A percentile compares a stretch with the other conserved stretches of the same genome.
phyloP scores from a whole-genome alignment of 2,888 invertebrate species.

The Oscheius sp. region DNA sequence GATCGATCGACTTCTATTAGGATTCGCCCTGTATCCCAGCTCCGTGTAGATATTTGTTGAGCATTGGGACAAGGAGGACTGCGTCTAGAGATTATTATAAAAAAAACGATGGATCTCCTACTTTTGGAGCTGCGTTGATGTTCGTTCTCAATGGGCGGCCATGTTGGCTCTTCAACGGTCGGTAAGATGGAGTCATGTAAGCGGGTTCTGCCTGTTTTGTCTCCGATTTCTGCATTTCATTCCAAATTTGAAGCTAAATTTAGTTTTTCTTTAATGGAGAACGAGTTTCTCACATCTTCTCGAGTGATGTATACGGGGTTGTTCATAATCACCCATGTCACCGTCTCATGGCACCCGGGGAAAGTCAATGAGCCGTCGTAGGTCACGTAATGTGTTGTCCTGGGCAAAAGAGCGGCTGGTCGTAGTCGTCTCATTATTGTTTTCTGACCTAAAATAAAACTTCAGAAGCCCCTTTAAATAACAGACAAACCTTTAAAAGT shows the following conservation, averaged over 20 bases:
- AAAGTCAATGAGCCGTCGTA: constrained; percentile 75
- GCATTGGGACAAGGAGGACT: constrained; percentile 49
- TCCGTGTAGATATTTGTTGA: constrained; percentile 69
- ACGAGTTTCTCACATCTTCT: constrained; percentile 83
- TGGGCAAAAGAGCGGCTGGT: constrained; percentile 87
- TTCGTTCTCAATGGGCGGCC: constrained; percentile 94
- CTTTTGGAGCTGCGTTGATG: constrained; percentile 83
- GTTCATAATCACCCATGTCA: constrained; percentile 97
- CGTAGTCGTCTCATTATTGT: constrained; percentile 87
- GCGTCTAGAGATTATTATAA: not conserved
- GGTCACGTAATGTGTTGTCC: constrained; percentile 93
- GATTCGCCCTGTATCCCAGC: constrained; percentile 71
- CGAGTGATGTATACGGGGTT: constrained; percentile 96
- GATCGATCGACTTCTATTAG: constrained; percentile 31
- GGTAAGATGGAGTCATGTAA: constrained; percentile 81
- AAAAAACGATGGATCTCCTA: constrained; percentile 5
- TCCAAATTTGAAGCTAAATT: constrained; percentile 70
- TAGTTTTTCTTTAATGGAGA: not conserved
- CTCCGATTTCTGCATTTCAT: constrained; percentile 70
- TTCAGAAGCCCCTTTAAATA: not conserved
- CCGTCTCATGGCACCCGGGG: constrained; percentile 93
- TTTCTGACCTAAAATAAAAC: constrained; percentile 45
- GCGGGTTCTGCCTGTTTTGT: constrained; percentile 60
- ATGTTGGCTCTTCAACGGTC: constrained; percentile 91
- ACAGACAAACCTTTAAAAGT: constrained; percentile 80